phyloP scores from a whole-genome alignment of 2,113 vertebrate species.

The Craseonycteris thonglongyai region DNA sequence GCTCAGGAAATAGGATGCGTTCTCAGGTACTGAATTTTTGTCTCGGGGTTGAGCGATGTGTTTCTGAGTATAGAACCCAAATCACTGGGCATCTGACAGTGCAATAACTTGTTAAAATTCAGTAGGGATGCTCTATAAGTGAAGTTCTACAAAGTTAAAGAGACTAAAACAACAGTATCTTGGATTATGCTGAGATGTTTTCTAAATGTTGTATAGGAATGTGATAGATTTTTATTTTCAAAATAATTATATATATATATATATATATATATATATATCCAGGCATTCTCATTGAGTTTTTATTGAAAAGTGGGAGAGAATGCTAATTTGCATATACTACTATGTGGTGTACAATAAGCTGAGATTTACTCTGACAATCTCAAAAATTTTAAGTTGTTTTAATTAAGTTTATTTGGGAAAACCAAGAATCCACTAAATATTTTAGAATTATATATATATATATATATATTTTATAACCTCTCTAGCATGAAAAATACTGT shows the following conservation, averaged over 20 bases:
- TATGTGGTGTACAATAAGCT: background rate
- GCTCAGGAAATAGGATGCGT: background rate
- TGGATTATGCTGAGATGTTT: background rate
- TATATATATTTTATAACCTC: background rate
- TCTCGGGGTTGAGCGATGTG: background rate
- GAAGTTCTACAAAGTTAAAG: conserved; percentile 66
- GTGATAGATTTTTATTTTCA: background rate
- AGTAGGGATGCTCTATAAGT: conserved; percentile 10
- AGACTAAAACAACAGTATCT: conserved; percentile 38
- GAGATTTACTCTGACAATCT: conserved; percentile 5
- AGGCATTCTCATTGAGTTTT: conserved; percentile 18
- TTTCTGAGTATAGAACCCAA: background rate
- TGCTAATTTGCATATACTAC: background rate
- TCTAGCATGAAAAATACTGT: conserved; percentile 15
- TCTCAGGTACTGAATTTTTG: background rate
- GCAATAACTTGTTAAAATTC: conserved; percentile 21
- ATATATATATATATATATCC: no score
- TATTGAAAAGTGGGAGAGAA: background rate
- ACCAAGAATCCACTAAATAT: background rate
- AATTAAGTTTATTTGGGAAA: conserved; percentile 29
- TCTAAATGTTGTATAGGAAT: background rate
- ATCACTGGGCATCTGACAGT: background rate
- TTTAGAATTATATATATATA: background rate
- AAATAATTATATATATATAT: no score
- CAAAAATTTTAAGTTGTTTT: background rate